Conservation (phyloP, 2,113 vertebrate species). For the Chunga burmeisteri region DNA sequence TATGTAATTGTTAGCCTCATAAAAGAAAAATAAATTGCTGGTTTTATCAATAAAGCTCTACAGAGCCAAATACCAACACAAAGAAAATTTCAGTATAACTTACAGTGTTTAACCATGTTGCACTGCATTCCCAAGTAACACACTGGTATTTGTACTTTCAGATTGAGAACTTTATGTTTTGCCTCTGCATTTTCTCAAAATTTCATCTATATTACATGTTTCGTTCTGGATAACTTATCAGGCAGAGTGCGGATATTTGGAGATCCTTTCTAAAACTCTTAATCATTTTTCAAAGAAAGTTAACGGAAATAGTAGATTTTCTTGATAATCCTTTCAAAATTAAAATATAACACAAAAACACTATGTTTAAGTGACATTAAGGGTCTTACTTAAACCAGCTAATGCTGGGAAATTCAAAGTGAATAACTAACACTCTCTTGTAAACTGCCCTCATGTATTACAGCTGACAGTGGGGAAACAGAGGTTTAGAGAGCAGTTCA, state of each 20-base stretch:
- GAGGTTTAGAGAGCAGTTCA: conserved; percentile 64
- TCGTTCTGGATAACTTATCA: conserved; percentile 65
- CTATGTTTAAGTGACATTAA: conserved; percentile 71
- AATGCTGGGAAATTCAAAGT: conserved; percentile 67
- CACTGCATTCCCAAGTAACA: conserved; percentile 52
- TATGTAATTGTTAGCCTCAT: conserved; percentile 49
- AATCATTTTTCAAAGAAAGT: conserved; percentile 73
- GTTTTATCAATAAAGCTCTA: conserved; percentile 68
- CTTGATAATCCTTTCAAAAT: conserved; percentile 79
- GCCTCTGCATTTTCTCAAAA: conserved; percentile 49
- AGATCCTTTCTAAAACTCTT: conserved; percentile 70
- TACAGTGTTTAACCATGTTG: conserved; percentile 57
- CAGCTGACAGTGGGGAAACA: conserved; percentile 59
- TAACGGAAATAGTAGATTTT: conserved; percentile 74
- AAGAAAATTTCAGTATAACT: conserved; percentile 63
- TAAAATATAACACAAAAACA: conserved; percentile 66
- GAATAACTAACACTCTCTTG: conserved; percentile 34
- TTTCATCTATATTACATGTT: conserved; percentile 53
- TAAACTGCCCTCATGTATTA: conserved; percentile 63
- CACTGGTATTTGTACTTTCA: conserved; percentile 52
- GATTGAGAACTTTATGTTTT: conserved; percentile 65
- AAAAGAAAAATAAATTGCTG: conserved; percentile 27
- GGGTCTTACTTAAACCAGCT: conserved; percentile 61
- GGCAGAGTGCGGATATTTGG: conserved; percentile 63
- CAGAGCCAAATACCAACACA: conserved; percentile 49